Evolutionary conservation across 2,113 vertebrate genomes (phyloP).

Genomic region (Gadus chalcogrammus): DNA sequence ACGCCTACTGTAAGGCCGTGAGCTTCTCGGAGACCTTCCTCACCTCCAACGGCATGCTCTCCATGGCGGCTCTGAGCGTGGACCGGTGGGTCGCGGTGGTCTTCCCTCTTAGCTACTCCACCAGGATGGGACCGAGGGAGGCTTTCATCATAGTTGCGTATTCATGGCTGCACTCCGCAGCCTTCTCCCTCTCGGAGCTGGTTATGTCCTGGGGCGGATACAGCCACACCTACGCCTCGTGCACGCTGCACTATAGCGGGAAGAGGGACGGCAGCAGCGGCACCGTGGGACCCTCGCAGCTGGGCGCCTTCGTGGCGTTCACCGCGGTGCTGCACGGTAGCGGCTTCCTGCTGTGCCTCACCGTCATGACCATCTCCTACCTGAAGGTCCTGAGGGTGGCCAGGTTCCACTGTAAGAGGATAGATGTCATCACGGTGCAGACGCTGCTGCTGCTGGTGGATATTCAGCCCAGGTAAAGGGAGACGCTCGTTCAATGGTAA

Average conservation of each 20-base stretch:
- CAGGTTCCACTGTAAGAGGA: constrained; percentile 77
- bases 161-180: constrained; percentile 73
- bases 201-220: constrained; percentile 76
- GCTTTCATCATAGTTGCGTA: constrained; percentile 73
- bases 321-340: constrained; percentile 73
- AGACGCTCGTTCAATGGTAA: background rate
- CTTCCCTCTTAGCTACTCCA: constrained; percentile 76
- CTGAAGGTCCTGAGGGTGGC: constrained; percentile 77
- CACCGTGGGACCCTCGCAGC: constrained; percentile 27
- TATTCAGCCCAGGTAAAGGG: constrained; percentile 76
- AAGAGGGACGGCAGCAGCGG: constrained; percentile 32
- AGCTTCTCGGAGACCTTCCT: constrained; percentile 78
- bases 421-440: constrained; percentile 77
- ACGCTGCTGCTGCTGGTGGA: constrained; percentile 78
- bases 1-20: constrained; percentile 61
- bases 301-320: constrained; percentile 70
- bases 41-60: constrained; percentile 75
- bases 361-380: constrained; percentile 76
- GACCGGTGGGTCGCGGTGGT: constrained; percentile 80
- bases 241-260: constrained; percentile 69
- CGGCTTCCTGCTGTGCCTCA: constrained; percentile 73
- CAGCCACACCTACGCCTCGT: constrained; percentile 73
- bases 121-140: constrained; percentile 78
- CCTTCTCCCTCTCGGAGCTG: constrained; percentile 69
- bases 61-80: constrained; percentile 79